Percentiles rank a stretch among this genome's conserved stretches.
Evolutionary conservation across 2,888 invertebrate species (phyloP).

Genomic region (Notodonta dromedarius): DNA sequence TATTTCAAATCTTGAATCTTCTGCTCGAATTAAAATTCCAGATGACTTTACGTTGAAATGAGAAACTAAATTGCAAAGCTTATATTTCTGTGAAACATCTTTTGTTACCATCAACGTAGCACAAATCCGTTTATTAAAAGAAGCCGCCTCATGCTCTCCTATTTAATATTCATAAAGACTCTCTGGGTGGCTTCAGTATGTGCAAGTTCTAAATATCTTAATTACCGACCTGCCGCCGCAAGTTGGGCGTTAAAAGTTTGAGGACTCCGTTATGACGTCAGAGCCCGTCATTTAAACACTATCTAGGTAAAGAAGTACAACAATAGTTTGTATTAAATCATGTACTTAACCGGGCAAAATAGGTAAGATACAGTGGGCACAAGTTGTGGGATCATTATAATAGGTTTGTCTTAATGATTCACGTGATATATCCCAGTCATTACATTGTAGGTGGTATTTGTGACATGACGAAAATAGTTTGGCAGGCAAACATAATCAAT

Average conservation of each 20-base stretch:
- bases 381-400: too few species aligned
- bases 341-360: too few species aligned
- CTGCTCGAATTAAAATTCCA: too few species aligned
- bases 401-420: too few species aligned
- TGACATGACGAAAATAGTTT: neutral
- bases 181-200: slow-evolving; percentile 31
- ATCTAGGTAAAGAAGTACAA: neutral
- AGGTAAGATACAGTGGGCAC: too few species aligned
- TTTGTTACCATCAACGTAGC: neutral
- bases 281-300: slow-evolving; percentile 4
- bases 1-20: too few species aligned
- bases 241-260: slow-evolving; percentile 31
- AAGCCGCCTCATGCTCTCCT: neutral
- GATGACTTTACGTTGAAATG: too few species aligned
- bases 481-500: slow-evolving; percentile 9
- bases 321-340: neutral
- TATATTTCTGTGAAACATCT: too few species aligned
- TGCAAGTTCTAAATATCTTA: slow-evolving; percentile 49
- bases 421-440: neutral
- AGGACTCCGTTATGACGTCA: slow-evolving; percentile 19
- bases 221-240: slow-evolving; percentile 43
- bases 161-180: slow-evolving; percentile 40
- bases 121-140: neutral
- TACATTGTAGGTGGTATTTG: neutral
- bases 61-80: too few species aligned